Evolutionary conservation across 1,140 invertebrate species (phyloP).

Genomic region (Calosoma granatense): DNA sequence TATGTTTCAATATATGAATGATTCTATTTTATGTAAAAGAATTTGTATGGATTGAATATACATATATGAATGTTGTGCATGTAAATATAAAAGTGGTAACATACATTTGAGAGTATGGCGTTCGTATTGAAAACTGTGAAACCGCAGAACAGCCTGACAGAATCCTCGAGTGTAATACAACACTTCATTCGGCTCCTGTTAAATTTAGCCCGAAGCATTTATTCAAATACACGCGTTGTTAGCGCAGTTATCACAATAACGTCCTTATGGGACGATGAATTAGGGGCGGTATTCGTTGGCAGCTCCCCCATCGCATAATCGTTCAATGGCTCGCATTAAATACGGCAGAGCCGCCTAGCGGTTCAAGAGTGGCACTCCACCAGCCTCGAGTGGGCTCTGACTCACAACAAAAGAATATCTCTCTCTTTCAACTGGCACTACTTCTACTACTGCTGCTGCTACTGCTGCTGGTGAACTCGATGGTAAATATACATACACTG

Average conservation of each 20-base stretch:
- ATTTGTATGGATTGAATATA: too few relatives aligned
- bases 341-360: conserved; percentile 15
- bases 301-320: conserved; percentile 17
- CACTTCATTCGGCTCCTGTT: conserved; percentile 10
- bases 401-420: conserved; percentile 7
- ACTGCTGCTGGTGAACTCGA: too few relatives aligned
- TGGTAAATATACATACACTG: too few relatives aligned
- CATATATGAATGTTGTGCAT: too few relatives aligned
- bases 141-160: neutral
- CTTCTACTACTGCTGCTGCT: too few relatives aligned
- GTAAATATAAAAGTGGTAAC: too few relatives aligned
- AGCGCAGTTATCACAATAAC: neutral
- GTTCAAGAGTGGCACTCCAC: conserved; percentile 4
- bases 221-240: conserved; percentile 19
- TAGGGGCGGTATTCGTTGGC: neutral
- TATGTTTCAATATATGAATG: too few relatives aligned
- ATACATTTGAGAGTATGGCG: too few relatives aligned
- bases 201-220: conserved; percentile 19
- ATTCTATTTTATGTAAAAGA: too few relatives aligned
- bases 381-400: conserved; percentile 1
- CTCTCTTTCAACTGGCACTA: neutral
- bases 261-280: neutral
- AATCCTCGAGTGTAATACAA: conserved; percentile 1
- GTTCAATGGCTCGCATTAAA: conserved; percentile 24
- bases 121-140: neutral